Percentiles rank a stretch among this genome's conserved stretches.
phyloP scores from a whole-genome alignment of 2,113 vertebrate species.

The Ciconia boyciana region DNA sequence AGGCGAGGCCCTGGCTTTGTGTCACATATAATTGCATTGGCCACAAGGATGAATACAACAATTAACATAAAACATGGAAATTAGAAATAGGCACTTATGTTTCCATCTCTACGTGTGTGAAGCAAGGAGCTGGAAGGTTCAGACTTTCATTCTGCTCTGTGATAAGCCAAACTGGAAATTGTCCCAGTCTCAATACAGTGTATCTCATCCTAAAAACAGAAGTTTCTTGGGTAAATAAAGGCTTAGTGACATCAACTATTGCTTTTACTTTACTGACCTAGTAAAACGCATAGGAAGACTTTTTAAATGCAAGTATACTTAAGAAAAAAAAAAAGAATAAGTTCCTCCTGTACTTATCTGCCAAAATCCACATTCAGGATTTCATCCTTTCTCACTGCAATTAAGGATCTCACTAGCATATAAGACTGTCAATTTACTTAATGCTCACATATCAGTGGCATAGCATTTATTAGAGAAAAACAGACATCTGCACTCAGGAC shows the following conservation, averaged over 20 bases:
- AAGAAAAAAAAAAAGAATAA: not conserved
- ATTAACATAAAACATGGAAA: conserved; percentile 10
- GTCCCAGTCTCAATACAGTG: not conserved
- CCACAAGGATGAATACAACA: not conserved
- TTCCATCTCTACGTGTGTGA: not conserved
- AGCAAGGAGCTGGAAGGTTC: not conserved
- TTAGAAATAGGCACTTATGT: not conserved
- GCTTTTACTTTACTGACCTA: not conserved
- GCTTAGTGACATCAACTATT: not conserved
- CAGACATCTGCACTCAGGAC: not conserved
- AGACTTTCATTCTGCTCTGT: not conserved
- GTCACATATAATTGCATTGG: not conserved
- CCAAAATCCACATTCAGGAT: not conserved
- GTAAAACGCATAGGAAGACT: not conserved
- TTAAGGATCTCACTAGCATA: not conserved
- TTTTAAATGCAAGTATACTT: not conserved
- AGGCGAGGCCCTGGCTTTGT: not conserved
- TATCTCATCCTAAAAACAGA: not conserved
- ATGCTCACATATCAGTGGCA: not conserved
- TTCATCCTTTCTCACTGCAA: not conserved
- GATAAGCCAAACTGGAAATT: not conserved
- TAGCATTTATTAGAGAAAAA: not conserved
- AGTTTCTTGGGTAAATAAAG: not conserved
- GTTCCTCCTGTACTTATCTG: not conserved
- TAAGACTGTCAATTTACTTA: not conserved